Base-by-base conservation (phyloP, 1,140 invertebrate genomes). In the Cotesia glomerata region DNA sequence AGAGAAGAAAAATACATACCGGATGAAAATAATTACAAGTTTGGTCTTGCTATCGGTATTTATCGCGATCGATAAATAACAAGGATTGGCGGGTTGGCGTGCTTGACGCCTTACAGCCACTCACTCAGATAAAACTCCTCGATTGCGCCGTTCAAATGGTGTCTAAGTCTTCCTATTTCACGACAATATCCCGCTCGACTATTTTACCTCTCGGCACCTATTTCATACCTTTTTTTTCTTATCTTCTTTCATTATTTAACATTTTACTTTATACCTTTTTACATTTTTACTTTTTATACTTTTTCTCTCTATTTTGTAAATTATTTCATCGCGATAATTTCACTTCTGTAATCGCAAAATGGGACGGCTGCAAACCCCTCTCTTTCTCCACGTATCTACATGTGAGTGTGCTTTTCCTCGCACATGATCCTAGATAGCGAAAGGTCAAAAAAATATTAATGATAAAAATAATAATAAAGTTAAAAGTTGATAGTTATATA, bases 11-110 rank as follows among this genome's bases (percentile, higher is more conserved):
- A 64, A 49, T 45, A 18, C 34, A 34, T 14, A 68, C 32, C 34
- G 14, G n/a, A 64, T 36, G 59, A 71, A 73, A 70, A 73, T 75
- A 73, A 73, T 71, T 73, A 71, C 70, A 72, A 71, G 35, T 39
- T 69, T 75, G 16, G 63, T 73, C 56, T 49, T 32, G 9, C 45
- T 69, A 70, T 75, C 71, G 70, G 14, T 49, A 34, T 64, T 67
- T 65, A 73, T 75, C 74, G 62, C 18, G 71, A 73, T 73, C 71
- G 74, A 75, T 75, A 73, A 75, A 75, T 75, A 73, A 75, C 62
- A 14, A 26, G 26, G 26, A 26, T 26, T 26, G 26, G 56, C 3
- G 18, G 32, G 18, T 9, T 71, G 64, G 73, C 71, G 65, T 73
- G 61, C 63, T 58, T 36, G 39, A 67, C 64, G 65, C 58, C 64